Base-by-base conservation (phyloP, 2,113 vertebrate genomes). In the Stercorarius parasiticus region DNA sequence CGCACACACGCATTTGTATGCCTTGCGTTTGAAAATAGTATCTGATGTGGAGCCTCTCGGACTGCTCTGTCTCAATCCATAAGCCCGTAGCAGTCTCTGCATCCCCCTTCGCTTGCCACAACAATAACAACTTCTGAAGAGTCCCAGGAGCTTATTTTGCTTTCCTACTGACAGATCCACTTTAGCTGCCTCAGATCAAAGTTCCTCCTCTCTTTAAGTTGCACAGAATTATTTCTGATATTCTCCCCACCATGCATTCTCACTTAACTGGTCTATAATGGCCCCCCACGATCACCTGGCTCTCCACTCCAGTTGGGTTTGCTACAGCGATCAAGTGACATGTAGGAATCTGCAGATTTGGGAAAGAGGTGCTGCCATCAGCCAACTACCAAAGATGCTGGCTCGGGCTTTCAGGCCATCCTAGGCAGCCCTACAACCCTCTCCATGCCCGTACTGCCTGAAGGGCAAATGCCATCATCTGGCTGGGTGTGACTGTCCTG, bases 181-280 rank as follows among this genome's bases (percentile, higher is more conserved):
- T 70, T 86, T 13, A 58, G 20, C 69, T 86, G 84, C 61, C 59
- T 70, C 94, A 92, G 61, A 91, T 59, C 11, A 13, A 92, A 90
- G 58, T 8, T 76, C 64, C n/a, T 95, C 42, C 59, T 88, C 81
- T 86, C 17, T 6, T 67, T 86, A 88, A 86, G 32, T 40, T 52
- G 53, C 64, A 36, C 19, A 69, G 69, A 85, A 82, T 88, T 91
- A 94, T 90, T 96, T 90, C 88, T 76, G 74, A 78, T 78, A 83
- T 52, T 86, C 36, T 87, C 25, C 55, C 76, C 47, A n/a, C n/a
- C 3, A 8, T 74, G 69, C 55, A 59, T 7, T 13, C 67, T 81
- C 30, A 69, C 53, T 90, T 95, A 76, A 93, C 71, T 36, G 58
- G 38, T 62, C 58, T 82, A 34, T 59, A 92, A 5, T 50, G 10